A percentile compares a stretch with the other conserved stretches of the same genome.
phyloP scores from a whole-genome alignment of 2,888 invertebrate species.

The Luperina testacea region DNA sequence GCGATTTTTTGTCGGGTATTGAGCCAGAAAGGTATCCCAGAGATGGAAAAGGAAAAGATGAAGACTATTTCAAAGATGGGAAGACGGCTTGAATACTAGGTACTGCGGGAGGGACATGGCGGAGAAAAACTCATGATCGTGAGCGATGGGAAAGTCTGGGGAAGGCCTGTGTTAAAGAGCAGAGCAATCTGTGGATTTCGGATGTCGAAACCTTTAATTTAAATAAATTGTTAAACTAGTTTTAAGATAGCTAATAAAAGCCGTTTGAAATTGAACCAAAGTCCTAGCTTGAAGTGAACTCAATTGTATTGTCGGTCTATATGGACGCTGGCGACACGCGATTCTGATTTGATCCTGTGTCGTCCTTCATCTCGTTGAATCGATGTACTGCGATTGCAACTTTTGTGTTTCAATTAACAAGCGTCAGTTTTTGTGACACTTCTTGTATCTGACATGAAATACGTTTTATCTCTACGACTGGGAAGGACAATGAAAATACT shows the following conservation, averaged over 20 bases:
- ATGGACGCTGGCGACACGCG: neutral
- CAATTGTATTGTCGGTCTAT: slow-evolving; percentile 14
- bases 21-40: neutral
- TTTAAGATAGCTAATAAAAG: neutral
- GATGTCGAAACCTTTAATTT: neutral
- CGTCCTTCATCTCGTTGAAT: neutral
- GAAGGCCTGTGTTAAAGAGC: neutral
- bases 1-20: slow-evolving; percentile 1
- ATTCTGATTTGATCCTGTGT: slow-evolving; percentile 18
- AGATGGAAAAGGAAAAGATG: neutral
- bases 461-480: neutral
- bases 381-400: neutral
- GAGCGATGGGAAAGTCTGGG: neutral
- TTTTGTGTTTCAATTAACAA: slow-evolving; percentile 10
- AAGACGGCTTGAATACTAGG: neutral
- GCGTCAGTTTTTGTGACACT: neutral
- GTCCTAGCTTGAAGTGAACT: neutral
- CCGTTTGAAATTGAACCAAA: neutral
- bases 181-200: neutral
- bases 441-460: neutral
- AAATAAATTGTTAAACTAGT: neutral
- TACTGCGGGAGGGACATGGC: neutral
- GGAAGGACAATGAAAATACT: neutral
- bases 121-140: neutral
- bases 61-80: neutral